phyloP scores from a whole-genome alignment of 1,140 invertebrate species.

The Papilio polytes region DNA sequence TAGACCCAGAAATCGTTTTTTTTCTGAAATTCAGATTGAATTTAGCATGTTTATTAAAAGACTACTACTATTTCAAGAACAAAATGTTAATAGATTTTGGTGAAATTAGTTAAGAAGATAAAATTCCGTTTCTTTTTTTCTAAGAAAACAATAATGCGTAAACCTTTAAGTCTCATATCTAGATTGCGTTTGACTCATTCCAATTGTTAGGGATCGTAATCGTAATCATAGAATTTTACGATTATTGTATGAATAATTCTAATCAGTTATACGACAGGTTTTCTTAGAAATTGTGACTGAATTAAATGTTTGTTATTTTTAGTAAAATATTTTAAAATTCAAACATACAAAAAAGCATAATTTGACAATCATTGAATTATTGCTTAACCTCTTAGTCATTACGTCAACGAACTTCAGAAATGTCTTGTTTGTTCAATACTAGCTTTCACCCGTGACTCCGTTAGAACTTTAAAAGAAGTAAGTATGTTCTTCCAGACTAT shows the following conservation, averaged over 20 bases:
- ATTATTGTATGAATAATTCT: slow-evolving; percentile 12
- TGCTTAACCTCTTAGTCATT: too few species aligned
- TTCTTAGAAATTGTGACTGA: background rate
- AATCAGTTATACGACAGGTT: background rate
- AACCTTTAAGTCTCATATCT: background rate
- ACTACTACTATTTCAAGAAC: background rate
- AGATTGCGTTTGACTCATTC: slow-evolving; percentile 13
- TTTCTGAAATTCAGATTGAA: background rate
- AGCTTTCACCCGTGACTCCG: too few species aligned
- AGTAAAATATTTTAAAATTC: too few species aligned
- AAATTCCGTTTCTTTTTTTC: background rate
- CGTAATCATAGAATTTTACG: background rate
- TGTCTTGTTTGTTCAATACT: too few species aligned
- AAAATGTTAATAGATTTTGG: background rate
- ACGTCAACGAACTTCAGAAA: too few species aligned
- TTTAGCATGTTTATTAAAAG: too few species aligned
- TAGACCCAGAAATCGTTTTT: too few species aligned
- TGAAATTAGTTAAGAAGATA: background rate
- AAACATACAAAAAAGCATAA: background rate
- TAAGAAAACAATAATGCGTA: background rate
- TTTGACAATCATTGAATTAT: too few species aligned
- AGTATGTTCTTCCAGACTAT: too few species aligned
- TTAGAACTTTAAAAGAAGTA: too few species aligned
- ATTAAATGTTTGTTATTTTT: too few species aligned
- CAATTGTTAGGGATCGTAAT: background rate